Evolutionary conservation across 2,113 vertebrate species (phyloP).

Genomic region (Osmerus mordax): DNA sequence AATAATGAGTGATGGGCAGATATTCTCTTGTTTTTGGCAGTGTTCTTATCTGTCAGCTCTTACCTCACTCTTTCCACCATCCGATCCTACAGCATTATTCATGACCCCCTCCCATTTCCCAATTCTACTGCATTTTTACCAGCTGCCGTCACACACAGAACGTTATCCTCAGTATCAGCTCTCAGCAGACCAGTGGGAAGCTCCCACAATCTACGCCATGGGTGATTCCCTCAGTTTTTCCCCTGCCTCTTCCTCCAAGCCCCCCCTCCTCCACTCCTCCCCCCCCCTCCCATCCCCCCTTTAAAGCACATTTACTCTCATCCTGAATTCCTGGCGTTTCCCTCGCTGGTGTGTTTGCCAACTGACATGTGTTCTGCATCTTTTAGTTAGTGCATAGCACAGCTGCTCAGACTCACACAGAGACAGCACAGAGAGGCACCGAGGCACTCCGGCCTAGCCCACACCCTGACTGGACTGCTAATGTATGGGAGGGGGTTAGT

Average conservation of each 20-base stretch:
- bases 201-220: not conserved
- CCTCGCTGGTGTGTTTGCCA: not conserved
- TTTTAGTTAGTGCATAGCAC: not conserved
- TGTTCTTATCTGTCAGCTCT: conserved; percentile 5
- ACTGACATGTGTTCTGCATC: not conserved
- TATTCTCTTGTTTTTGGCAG: conserved; percentile 7
- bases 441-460: not conserved
- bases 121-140: conserved; percentile 3
- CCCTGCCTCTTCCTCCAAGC: not conserved
- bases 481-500: not conserved
- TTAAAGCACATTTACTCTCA: conserved; percentile 11
- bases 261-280: not conserved
- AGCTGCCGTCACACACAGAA: conserved; percentile 23
- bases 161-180: not conserved
- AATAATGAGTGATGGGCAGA: not conserved
- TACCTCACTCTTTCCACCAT: conserved; percentile 24
- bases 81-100: not conserved
- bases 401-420: not conserved
- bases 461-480: not conserved
- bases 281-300: not conserved
- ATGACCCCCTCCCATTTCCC: not conserved
- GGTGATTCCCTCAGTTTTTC: conserved; percentile 3
- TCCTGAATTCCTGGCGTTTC: conserved; percentile 21
- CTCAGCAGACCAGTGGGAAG: not conserved
- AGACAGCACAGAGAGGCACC: conserved; percentile 3